Base-by-base conservation (phyloP, 2,113 vertebrate genomes). In the Salminus brasiliensis region DNA sequence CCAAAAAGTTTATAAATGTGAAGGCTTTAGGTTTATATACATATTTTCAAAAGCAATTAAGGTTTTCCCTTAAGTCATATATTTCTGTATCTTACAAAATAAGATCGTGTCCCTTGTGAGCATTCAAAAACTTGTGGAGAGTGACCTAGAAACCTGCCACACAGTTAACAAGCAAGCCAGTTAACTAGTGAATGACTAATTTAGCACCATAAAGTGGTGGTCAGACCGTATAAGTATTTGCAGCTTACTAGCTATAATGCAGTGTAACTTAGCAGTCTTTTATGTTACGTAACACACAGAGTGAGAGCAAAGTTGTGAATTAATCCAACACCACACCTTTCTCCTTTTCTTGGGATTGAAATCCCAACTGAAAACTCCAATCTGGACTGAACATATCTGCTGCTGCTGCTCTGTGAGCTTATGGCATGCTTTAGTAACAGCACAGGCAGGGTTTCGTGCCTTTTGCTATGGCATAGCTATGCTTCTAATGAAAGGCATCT, bases 1-100 rank as follows among this genome's bases (percentile, higher is more conserved):
- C 21, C 59, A 13, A 63, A 81, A 66, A 59, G 36, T 81, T 84
- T 74, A 84, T 84, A 80, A 71, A 78, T 71, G 74, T 53, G 10
- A 82, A 82, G 73, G 69, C 69, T 55, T 78, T 83, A 12, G 30
- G 43, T 74, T 78, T 72, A 60, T 75, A 60, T 71, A 83, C 75
- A 83, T 60, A 70, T 63, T 34, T 68, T 70, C 25, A 52, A 74
- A 59, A 59, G 25, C n/a, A 72, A 70, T 49, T 53, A 57, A 49
- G 41, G 43, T 30, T 30, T 67, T 76, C 59, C 59, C 32, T 77
- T 81, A 53, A 25, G 47, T 71, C 32, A 8, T 25, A 67, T 27
- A 65, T 43, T 52, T 77, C 10, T 45, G 55, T 32, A 55, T 63
- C 32, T 75, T 66, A 71, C 29, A 81, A 76, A 85, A 70, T 53